Conservation (phyloP, 2,888 invertebrate genomes). For the Arge pagana region DNA sequence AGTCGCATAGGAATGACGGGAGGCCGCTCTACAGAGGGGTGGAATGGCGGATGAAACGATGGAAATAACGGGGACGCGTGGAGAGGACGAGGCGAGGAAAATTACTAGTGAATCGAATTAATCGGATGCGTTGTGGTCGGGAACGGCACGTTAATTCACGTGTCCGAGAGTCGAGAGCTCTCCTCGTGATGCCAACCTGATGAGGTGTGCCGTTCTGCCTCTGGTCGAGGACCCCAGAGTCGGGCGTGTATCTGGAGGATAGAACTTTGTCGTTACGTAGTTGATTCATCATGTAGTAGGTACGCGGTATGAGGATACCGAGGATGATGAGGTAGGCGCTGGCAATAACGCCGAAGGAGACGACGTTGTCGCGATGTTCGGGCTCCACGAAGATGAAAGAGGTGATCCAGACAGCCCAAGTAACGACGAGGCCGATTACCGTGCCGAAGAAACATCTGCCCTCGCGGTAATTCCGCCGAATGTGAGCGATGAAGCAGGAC, state of each 20-base stretch:
- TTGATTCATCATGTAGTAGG: slow-evolving; percentile 70
- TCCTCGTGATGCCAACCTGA: slow-evolving; percentile 41
- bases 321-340: slow-evolving; percentile 68
- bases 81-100: too few relatives aligned
- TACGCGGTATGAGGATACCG: slow-evolving; percentile 70
- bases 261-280: slow-evolving; percentile 63
- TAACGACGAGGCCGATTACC: slow-evolving; percentile 58
- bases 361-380: slow-evolving; percentile 62
- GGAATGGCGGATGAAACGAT: too few relatives aligned
- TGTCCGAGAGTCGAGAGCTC: too few relatives aligned
- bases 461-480: slow-evolving; percentile 72
- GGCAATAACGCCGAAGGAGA: slow-evolving; percentile 66
- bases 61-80: too few relatives aligned
- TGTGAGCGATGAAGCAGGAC: slow-evolving; percentile 66
- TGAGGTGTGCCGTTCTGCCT: slow-evolving; percentile 43
- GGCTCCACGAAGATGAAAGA: slow-evolving; percentile 65
- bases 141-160: too few relatives aligned
- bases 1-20: too few relatives aligned
- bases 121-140: too few relatives aligned
- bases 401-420: slow-evolving; percentile 63
- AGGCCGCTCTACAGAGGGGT: too few relatives aligned
- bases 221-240: slow-evolving; percentile 43
- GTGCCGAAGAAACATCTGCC: slow-evolving; percentile 63
- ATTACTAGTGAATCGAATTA: too few relatives aligned
- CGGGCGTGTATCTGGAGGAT: slow-evolving; percentile 38